These are phyloP conservation scores for Invenusta paracnida DNA, from an alignment of 2,888 invertebrate genomes.

Conservation along the genomic window DNA sequence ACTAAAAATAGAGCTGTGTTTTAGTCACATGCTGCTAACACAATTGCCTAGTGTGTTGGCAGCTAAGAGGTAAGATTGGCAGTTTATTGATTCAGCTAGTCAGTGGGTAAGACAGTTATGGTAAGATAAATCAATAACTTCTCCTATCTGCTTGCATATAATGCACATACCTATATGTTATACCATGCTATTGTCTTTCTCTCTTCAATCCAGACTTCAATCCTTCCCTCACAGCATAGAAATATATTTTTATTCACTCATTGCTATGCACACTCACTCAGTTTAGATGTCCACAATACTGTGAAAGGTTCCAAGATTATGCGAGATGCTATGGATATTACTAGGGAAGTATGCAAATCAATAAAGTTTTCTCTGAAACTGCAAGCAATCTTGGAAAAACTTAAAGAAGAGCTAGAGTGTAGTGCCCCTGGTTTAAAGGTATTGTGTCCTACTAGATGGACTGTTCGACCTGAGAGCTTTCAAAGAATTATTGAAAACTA, in stretches of 20 bases:
- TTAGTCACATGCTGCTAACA: not conserved
- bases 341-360: constrained; percentile 18
- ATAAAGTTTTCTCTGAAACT: not conserved
- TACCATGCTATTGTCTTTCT: not conserved
- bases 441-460: constrained; percentile 17
- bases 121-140: not conserved
- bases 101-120: not conserved
- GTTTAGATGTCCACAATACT: constrained; percentile 2
- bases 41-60: no score
- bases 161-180: not conserved
- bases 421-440: not conserved
- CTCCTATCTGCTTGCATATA: not conserved
- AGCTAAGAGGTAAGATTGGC: no score
- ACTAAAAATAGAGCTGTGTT: no score
- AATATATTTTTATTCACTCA: not conserved
- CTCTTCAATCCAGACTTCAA: not conserved
- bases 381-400: constrained; percentile 13
- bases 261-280: not conserved
- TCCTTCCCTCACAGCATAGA: not conserved
- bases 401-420: constrained; percentile 13
- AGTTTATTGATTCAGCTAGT: no score
- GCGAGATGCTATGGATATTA: constrained; percentile 23
- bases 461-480: constrained; percentile 6
- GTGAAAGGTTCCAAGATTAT: constrained; percentile 19
- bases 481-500: constrained; percentile 24